Conservation (phyloP, 2,113 vertebrate genomes). For the Seriola aureovittata region DNA sequence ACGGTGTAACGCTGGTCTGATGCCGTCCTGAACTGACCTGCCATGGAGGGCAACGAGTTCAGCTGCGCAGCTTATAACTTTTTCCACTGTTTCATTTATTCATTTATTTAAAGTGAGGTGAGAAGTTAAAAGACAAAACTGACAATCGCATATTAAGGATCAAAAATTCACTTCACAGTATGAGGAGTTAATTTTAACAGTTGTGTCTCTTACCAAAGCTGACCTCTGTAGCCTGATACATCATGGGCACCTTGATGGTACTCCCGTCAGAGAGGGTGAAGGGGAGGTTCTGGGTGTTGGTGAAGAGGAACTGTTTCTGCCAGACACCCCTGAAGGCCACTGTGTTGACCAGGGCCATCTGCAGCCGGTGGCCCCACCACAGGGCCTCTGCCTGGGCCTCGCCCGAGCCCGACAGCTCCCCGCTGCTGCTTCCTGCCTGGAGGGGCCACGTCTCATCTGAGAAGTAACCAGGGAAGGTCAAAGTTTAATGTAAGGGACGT, state of each 20-base stretch:
- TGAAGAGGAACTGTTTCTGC: constrained; percentile 89
- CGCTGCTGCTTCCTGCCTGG: constrained; percentile 73
- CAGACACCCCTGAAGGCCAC: constrained; percentile 90
- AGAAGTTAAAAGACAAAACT: too few species aligned
- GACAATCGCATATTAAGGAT: too few species aligned
- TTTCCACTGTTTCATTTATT: not conserved
- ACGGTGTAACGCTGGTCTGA: constrained; percentile 84
- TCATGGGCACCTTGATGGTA: constrained; percentile 89
- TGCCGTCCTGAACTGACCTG: constrained; percentile 89
- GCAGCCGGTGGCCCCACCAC: constrained; percentile 60
- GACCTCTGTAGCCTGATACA: constrained; percentile 90
- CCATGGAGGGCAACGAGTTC: not conserved
- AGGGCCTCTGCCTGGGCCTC: constrained; percentile 63
- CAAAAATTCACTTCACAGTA: too few species aligned
- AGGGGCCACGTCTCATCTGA: constrained; percentile 72
- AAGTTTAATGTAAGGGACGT: not conserved
- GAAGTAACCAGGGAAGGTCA: not conserved
- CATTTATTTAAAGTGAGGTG: not conserved
- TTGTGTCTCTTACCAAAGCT: constrained; percentile 88
- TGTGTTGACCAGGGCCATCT: constrained; percentile 87
- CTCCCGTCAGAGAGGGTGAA: constrained; percentile 86
- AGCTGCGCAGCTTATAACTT: not conserved
- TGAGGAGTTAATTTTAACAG: too few species aligned
- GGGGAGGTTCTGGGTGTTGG: constrained; percentile 87
- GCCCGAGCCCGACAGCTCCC: constrained; percentile 77